These are phyloP conservation scores for Habroteleia sp. DNA, from an alignment of 2,888 invertebrate genomes.

Conservation along the genomic window DNA sequence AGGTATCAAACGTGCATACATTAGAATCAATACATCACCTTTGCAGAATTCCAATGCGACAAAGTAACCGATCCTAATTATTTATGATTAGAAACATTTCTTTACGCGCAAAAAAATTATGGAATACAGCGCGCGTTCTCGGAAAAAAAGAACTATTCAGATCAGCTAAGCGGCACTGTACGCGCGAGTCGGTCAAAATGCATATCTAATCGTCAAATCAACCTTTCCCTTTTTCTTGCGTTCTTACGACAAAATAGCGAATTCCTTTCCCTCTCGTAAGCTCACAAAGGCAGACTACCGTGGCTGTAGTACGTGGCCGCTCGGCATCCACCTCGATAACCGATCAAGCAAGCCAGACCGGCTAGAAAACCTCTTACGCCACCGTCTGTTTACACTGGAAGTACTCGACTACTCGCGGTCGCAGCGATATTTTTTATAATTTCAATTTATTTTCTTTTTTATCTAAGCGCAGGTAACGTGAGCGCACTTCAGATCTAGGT, in stretches of 20 bases:
- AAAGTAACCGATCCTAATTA: conserved; percentile 3
- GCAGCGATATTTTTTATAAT: conserved; percentile 38
- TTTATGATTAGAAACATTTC: conserved; percentile 35
- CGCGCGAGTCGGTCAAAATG: conserved; percentile 67
- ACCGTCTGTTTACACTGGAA: conserved; percentile 77
- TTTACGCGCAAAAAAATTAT: conserved; percentile 30
- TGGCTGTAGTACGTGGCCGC: conserved; percentile 53
- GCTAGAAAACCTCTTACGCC: conserved; percentile 75
- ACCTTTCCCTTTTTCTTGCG: conserved; percentile 76
- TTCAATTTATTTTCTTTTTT: conserved; percentile 59
- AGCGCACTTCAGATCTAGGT: conserved; percentile 50
- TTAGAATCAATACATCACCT: conserved; percentile 4
- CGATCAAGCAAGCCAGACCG: conserved; percentile 78
- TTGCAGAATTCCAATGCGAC: not conserved
- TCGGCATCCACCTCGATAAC: conserved; percentile 77
- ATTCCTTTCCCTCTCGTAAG: conserved; percentile 78
- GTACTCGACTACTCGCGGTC: conserved; percentile 69
- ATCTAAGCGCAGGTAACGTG: conserved; percentile 24
- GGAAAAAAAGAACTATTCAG: conserved; percentile 39
- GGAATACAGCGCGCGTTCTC: not conserved
- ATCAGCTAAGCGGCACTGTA: conserved; percentile 50
- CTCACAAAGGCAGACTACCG: conserved; percentile 67
- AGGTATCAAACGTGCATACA: conserved; percentile 12
- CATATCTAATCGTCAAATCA: conserved; percentile 75
- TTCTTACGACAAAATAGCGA: conserved; percentile 76